These are phyloP conservation scores for Nematostella vectensis DNA, from an alignment of 92 coral and sea anemone species.

Conservation along the genomic window DNA sequence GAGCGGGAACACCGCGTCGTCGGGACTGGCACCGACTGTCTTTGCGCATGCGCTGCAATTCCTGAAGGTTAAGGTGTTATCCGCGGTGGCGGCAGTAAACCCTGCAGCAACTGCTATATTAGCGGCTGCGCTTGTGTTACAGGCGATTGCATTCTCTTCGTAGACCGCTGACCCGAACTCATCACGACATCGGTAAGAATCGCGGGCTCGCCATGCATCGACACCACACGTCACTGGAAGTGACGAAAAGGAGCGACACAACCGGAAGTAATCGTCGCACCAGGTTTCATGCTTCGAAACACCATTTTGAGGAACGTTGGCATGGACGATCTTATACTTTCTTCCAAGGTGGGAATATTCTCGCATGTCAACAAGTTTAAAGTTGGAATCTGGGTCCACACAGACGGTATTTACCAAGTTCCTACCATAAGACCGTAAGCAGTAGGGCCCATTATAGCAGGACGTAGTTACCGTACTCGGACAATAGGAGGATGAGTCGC, in stretches of 20 bases:
- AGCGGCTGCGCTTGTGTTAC: conserved; percentile 14
- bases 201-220: conserved; percentile 19
- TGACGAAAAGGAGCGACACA: conserved; percentile 29
- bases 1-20: conserved; percentile 22
- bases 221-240: conserved; percentile 39
- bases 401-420: conserved; percentile 30
- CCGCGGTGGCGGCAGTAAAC: conserved; percentile 15
- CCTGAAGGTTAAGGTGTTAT: conserved; percentile 25
- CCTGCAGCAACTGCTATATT: conserved; percentile 38
- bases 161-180: conserved; percentile 31
- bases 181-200: conserved; percentile 24
- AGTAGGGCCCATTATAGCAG: conserved; percentile 7
- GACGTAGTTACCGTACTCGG: conserved; percentile 12
- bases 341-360: conserved; percentile 8
- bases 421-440: not conserved
- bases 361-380: conserved; percentile 17
- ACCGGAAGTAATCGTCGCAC: conserved; percentile 43
- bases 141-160: conserved; percentile 8
- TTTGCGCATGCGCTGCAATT: conserved; percentile 30
- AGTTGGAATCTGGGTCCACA: conserved; percentile 45
- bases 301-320: conserved; percentile 15
- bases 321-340: conserved; percentile 22
- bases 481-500: conserved; percentile 19
- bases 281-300: conserved; percentile 31
- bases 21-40: conserved; percentile 4